Evolutionary conservation across 2,113 vertebrate genomes (phyloP).

Genomic region (Leptocoma aspasia): DNA sequence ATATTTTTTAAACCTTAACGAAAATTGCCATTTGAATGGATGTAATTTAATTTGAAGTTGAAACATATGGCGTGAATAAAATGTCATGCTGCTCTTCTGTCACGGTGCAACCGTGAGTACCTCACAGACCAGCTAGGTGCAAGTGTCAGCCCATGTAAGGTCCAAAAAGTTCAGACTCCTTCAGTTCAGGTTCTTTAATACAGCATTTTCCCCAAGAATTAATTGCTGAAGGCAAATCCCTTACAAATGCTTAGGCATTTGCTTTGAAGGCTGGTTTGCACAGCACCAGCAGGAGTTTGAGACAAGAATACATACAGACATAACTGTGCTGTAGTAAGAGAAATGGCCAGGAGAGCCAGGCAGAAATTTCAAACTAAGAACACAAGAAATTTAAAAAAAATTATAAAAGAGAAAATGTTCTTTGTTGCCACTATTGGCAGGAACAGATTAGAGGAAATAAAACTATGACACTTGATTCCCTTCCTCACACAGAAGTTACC

Average conservation of each 20-base stretch:
- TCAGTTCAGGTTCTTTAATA: background rate
- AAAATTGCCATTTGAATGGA: background rate
- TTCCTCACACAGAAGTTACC: background rate
- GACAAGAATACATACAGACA: background rate
- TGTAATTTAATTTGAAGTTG: background rate
- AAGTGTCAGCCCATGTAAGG: background rate
- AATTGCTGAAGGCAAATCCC: background rate
- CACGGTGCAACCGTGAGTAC: background rate
- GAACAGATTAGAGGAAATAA: background rate
- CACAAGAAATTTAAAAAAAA: background rate
- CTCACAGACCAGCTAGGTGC: background rate
- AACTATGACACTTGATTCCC: background rate
- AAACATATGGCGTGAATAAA: background rate
- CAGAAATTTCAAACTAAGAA: background rate
- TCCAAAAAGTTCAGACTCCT: background rate
- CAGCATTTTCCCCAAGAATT: background rate
- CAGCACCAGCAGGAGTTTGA: background rate
- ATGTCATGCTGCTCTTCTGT: background rate
- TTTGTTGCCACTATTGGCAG: background rate
- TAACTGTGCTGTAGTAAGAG: background rate
- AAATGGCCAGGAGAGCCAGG: background rate
- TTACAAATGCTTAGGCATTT: background rate
- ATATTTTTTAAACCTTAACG: background rate
- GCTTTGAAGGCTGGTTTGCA: background rate
- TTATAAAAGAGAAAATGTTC: background rate